Evolutionary conservation across 2,797 vertebrate genomes (phyloP), one percentile per base, ranked within the genome.

Genomic region (Liparis tanakae): DNA sequence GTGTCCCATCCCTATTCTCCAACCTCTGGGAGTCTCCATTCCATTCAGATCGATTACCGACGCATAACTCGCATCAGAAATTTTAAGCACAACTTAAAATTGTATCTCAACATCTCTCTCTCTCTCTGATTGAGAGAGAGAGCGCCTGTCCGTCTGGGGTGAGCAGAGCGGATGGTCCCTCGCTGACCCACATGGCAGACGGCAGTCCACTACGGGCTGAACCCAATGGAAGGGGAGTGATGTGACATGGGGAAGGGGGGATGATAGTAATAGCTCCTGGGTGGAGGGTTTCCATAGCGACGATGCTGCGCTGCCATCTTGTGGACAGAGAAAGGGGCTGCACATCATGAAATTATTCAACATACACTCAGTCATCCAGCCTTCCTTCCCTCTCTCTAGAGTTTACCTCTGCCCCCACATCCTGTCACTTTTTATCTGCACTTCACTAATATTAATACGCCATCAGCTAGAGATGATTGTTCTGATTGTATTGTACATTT

Each of bases 261-360:
- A 74, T 65, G 55, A 79, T 76, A 20, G 60, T 64, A 48, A 66
- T 53, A 78, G 48, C 61, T 64, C 0, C 6, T 81, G 46, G 74
- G 67, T 65, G 20, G 50, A 72, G 50, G 3, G 86, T 93, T 92
- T 85, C 89, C 80, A 89, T 91, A 85, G 91, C 81, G 90, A 93
- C 87, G 9, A 51, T 20, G 53, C 76, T 86, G 36, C 72, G 68
- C 65, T 82, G 87, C 90, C 92, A 86, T 85, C 92, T 86, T 88
- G 90, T 94, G 93, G 91, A 71, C 66, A 74, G 46, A 65, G 9
- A 53, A 50, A 61, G 43, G 55, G 53, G 25, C 61, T 87, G 61
- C 88, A 79, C 22, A 37, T 34, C 8, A 77, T 70, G 18, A 55
- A 70, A 50, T 18, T 1, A 74, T 30, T 7, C 4, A 39, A 9